Conservation (phyloP, 53 echinoderm and acorn worm genomes). For the Henricia sp. region DNA sequence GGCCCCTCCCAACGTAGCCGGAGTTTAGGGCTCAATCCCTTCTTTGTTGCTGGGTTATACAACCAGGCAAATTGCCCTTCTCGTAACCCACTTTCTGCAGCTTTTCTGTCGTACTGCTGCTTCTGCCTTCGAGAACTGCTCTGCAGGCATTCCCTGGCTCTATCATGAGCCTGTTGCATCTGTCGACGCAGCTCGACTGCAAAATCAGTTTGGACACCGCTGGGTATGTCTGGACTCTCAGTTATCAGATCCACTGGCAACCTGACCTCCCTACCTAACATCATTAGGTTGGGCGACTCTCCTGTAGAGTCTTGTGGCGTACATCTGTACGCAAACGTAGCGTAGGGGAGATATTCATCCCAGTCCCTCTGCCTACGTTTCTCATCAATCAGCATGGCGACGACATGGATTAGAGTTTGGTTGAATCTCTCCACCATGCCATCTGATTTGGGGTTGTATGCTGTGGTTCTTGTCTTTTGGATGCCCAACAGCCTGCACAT, state of each 20-base stretch:
- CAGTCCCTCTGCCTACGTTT: conserved; percentile 32
- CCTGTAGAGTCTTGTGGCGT: conserved; percentile 11
- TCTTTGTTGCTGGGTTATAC: conserved; percentile 13
- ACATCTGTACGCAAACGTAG: too few species aligned
- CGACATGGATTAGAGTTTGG: conserved; percentile 12
- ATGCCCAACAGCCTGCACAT: too few species aligned
- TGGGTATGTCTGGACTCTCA: conserved; percentile 13
- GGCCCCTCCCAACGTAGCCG: conserved; percentile 6
- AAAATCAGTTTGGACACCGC: background rate
- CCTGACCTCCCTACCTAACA: conserved; percentile 11
- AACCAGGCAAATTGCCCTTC: conserved; percentile 22
- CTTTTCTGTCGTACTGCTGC: conserved; percentile 6
- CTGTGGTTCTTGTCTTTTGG: too few species aligned
- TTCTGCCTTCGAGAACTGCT: conserved; percentile 5
- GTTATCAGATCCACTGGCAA: too few species aligned
- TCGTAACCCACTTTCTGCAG: conserved; percentile 1
- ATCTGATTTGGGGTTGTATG: too few species aligned
- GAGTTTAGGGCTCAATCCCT: conserved; percentile 19
- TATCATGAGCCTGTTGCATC: conserved; percentile 14
- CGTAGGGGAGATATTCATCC: conserved; percentile 27
- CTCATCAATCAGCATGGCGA: too few species aligned
- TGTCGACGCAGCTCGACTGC: conserved; percentile 14
- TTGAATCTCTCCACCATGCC: conserved; percentile 16
- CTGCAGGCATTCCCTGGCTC: too few species aligned
- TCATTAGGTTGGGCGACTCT: conserved; percentile 18